These are phyloP conservation scores for Ptilonorhynchus violaceus DNA, from an alignment of 2,113 vertebrate species.

Conservation along the genomic window DNA sequence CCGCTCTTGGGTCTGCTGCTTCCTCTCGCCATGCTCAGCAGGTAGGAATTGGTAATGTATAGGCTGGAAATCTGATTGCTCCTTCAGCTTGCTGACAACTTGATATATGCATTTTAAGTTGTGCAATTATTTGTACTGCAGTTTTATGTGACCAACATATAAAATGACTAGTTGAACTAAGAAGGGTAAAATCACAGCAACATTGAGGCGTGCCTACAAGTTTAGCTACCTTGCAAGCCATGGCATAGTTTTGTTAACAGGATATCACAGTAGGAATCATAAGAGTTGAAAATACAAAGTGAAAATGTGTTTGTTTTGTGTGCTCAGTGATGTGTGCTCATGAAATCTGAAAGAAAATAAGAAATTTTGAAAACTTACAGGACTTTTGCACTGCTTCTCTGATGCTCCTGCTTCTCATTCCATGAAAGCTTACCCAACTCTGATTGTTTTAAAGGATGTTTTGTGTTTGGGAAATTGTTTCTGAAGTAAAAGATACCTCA, in stretches of 20 bases:
- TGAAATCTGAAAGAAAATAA: neutral
- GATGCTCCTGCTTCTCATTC: neutral
- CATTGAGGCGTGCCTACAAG: neutral
- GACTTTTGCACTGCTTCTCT: neutral
- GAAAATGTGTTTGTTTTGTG: neutral
- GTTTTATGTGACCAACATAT: neutral
- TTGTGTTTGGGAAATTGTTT: neutral
- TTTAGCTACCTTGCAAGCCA: neutral
- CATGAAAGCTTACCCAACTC: neutral
- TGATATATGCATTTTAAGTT: neutral
- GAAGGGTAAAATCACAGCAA: neutral
- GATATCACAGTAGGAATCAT: neutral
- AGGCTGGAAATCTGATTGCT: neutral
- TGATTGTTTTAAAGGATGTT: neutral
- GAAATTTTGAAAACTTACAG: neutral
- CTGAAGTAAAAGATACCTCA: neutral
- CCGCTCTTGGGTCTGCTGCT: neutral
- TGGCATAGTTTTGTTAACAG: neutral
- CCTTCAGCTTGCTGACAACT: neutral
- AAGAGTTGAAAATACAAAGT: neutral
- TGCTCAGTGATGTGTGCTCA: neutral
- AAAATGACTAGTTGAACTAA: neutral
- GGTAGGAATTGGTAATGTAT: accelerated
- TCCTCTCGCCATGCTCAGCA: neutral
- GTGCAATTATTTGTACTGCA: neutral